Evolutionary conservation across 1,140 invertebrate genomes (phyloP).

Genomic region (Brachionus rubens): DNA sequence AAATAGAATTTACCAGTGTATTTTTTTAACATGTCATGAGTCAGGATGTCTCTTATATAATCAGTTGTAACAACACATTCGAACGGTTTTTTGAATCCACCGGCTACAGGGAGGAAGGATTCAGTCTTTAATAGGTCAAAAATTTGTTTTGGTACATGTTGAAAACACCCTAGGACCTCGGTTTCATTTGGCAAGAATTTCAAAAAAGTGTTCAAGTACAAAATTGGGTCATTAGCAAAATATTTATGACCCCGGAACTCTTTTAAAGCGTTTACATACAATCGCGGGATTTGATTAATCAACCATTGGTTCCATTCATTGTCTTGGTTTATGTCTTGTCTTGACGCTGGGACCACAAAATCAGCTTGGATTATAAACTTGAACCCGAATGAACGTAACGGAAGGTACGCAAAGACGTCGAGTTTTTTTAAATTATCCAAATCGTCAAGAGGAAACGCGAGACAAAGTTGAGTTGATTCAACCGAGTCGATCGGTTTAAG

Average conservation of each 20-base stretch:
- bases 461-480: not conserved
- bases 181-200: conserved; percentile 19
- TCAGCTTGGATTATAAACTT: conserved; percentile 46
- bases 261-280: conserved; percentile 21
- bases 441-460: conserved; percentile 41
- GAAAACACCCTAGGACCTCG: not conserved
- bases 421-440: conserved; percentile 3
- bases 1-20: conserved; percentile 4
- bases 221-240: not conserved
- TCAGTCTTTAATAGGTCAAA: not conserved
- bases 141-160: conserved; percentile 23
- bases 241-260: not conserved
- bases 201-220: conserved; percentile 9
- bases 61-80: conserved; percentile 14
- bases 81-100: not conserved
- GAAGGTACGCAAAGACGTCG: conserved; percentile 43
- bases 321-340: conserved; percentile 43
- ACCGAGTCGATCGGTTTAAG: not conserved
- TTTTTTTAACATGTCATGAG: not conserved
- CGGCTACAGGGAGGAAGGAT: not conserved
- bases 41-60: conserved; percentile 1
- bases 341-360: conserved; percentile 37
- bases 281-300: conserved; percentile 8
- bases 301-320: conserved; percentile 46
- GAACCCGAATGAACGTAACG: conserved; percentile 39